Evolutionary conservation across 2,797 vertebrate species (phyloP), one percentile per base, ranked within the genome.

Genomic region (Adelosebastes latens): DNA sequence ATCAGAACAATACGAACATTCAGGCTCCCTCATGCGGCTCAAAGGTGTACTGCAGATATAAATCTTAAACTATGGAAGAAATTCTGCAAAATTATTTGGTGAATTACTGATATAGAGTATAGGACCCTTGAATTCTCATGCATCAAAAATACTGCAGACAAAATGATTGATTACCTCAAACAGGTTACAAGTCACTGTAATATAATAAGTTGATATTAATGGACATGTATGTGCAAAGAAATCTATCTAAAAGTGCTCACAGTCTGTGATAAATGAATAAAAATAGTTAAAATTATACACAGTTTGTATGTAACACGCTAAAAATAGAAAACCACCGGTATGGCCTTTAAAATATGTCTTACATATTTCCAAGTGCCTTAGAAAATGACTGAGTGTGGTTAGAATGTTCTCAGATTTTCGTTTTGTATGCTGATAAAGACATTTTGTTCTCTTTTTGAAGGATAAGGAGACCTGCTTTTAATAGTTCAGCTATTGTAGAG

Each of bases 361-460:
- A 20, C 16, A 31, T 4, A 61, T 24, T 52, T 64, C 4, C 1
- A 22, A 66, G 39, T 29, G 8, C 25, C 32, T 27, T 16, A 34
- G 31, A 18, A n/a, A 79, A 7, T 32, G 4, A 7, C 9, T 11
- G 2, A 63, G 4, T 46, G 36, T 46, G 56, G 13, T 36, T 14
- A 9, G 2, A 58, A 55, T 60, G 10, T 20, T 67, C 3, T 72
- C 7, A 55, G 27, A 53, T 73, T 52, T 75, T 70, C 27, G 42
- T 70, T 82, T 55, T 59, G 20, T 46, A 64, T 13, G 24, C 9
- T 52, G 27, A 76, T 46, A 62, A 76, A 70, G 25, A 8, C 14
- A 25, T 31, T 10, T 67, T 32, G 49, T 69, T 12, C 10, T 60
- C 2, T 22, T 61, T 29, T 71, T 20, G 8, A 66, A 6, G 22